Conservation (phyloP, 2,113 vertebrate species). For the Isichthys henryi region DNA sequence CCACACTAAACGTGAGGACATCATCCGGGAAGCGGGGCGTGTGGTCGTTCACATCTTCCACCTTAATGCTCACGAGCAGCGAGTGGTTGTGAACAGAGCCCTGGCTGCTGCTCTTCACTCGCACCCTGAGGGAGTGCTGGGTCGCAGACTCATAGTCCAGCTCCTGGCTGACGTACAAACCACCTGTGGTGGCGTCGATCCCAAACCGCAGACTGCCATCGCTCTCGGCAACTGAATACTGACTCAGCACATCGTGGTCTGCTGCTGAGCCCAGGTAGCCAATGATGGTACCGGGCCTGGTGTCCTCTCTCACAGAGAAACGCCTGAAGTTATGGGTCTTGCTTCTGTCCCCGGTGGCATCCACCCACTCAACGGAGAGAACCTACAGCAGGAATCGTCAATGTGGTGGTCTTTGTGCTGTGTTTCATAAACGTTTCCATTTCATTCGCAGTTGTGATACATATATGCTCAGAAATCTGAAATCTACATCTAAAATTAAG, state of each 20-base stretch:
- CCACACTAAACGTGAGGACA: slow-evolving; percentile 64
- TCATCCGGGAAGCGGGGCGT: slow-evolving; percentile 71
- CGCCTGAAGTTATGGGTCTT: slow-evolving; percentile 52
- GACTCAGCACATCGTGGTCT: background rate
- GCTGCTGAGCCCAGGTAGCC: slow-evolving; percentile 45
- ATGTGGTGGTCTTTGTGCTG: background rate
- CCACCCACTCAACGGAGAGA: slow-evolving; percentile 47
- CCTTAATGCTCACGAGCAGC: slow-evolving; percentile 60
- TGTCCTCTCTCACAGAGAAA: slow-evolving; percentile 70
- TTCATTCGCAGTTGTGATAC: background rate
- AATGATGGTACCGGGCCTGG: slow-evolving; percentile 62
- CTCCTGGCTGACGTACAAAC: slow-evolving; percentile 71
- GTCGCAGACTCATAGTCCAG: slow-evolving; percentile 76
- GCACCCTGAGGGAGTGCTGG: slow-evolving; percentile 67
- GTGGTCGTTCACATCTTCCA: slow-evolving; percentile 84
- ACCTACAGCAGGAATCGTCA: slow-evolving; percentile 57
- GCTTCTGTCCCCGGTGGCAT: slow-evolving; percentile 11
- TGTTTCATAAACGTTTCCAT: background rate
- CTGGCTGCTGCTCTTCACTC: slow-evolving; percentile 47
- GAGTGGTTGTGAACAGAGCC: slow-evolving; percentile 43
- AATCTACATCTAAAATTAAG: background rate
- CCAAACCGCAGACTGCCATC: slow-evolving; percentile 67
- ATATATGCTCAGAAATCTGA: background rate
- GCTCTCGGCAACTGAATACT: slow-evolving; percentile 62
- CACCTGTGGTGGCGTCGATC: slow-evolving; percentile 65